Evolutionary conservation across 2,113 vertebrate species (phyloP).

Genomic region (Calidris pygmaea): DNA sequence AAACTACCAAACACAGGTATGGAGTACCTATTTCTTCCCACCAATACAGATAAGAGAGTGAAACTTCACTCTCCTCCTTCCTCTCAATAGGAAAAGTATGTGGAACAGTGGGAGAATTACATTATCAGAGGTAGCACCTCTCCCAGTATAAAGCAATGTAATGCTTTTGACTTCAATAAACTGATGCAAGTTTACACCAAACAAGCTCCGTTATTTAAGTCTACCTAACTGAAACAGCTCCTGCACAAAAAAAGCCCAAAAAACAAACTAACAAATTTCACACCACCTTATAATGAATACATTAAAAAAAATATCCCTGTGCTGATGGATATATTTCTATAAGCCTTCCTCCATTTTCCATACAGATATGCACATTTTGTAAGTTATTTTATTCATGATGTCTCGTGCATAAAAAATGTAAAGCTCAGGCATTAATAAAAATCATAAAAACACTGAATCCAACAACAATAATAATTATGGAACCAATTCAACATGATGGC

Average conservation of each 20-base stretch:
- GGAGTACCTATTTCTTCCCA: background rate
- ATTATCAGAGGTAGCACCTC: background rate
- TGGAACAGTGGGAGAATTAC: background rate
- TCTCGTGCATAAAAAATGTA: constrained; percentile 24
- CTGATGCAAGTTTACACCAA: background rate
- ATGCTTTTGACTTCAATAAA: background rate
- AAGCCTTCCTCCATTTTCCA: no score
- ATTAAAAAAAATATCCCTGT: no score
- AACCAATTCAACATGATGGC: constrained; percentile 44
- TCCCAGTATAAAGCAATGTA: background rate
- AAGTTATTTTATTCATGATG: background rate
- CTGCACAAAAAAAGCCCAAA: no score
- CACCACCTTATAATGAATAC: no score
- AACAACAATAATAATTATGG: constrained; percentile 70
- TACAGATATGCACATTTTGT: background rate
- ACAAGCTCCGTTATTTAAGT: background rate
- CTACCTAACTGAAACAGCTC: background rate
- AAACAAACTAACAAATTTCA: no score
- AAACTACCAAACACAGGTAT: background rate
- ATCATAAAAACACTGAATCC: constrained; percentile 38
- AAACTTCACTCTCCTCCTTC: background rate
- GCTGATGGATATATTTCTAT: no score
- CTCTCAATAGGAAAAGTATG: background rate
- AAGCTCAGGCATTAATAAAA: constrained; percentile 42
- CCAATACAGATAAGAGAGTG: background rate